Conservation (phyloP, 2,797 vertebrate species). For the Acanthiza pusilla region DNA sequence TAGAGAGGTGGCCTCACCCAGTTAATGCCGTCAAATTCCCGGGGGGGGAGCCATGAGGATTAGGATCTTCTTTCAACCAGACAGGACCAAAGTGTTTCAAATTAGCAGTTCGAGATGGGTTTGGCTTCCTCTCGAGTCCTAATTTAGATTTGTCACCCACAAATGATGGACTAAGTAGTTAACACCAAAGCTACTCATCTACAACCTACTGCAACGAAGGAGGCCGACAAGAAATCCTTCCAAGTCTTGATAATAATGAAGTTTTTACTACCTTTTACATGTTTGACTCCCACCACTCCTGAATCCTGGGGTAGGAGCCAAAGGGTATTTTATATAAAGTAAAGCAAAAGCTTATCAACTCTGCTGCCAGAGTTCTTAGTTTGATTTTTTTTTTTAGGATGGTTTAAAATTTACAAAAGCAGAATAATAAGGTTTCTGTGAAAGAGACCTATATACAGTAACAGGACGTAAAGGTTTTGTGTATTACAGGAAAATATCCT, state of each 20-base stretch:
- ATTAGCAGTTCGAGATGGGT: background rate
- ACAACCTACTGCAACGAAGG: conserved; percentile 60
- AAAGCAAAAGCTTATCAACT: conserved; percentile 59
- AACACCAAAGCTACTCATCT: conserved; percentile 67
- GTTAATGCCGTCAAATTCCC: background rate
- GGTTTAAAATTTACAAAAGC: conserved; percentile 62
- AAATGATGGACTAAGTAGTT: conserved; percentile 46
- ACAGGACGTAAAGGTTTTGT: conserved; percentile 54
- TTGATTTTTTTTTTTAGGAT: background rate
- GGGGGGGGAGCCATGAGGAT: background rate
- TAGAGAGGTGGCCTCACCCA: background rate
- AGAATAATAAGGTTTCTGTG: conserved; percentile 47
- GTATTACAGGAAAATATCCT: conserved; percentile 53
- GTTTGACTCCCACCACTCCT: conserved; percentile 51
- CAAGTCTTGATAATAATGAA: conserved; percentile 40
- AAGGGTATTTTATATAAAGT: conserved; percentile 21
- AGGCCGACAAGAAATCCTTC: conserved; percentile 53
- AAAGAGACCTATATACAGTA: conserved; percentile 55
- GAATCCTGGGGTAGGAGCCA: conserved; percentile 57
- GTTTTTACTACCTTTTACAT: conserved; percentile 50
- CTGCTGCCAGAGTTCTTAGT: conserved; percentile 8
- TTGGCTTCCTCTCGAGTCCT: conserved; percentile 56
- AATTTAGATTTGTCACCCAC: conserved; percentile 51
- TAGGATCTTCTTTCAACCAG: background rate
- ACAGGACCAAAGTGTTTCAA: conserved; percentile 34